phyloP scores from a whole-genome alignment of 2,113 vertebrate genomes.

The Campylomormyrus numenius region DNA sequence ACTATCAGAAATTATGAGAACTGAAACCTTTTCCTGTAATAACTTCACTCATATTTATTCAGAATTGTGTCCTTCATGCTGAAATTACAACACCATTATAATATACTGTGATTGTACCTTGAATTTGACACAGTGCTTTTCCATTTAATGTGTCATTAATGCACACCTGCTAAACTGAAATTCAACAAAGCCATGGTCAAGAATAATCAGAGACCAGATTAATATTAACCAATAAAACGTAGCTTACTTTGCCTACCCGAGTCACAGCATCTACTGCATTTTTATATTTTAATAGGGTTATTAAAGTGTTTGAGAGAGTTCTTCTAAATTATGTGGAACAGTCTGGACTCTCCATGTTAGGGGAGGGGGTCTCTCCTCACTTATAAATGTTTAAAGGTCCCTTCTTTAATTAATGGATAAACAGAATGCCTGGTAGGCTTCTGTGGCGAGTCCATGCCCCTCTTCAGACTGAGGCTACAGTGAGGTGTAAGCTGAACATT shows the following conservation, averaged over 20 bases:
- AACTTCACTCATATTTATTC: not conserved
- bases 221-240: not conserved
- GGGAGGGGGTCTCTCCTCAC: not conserved
- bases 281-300: not conserved
- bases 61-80: not conserved
- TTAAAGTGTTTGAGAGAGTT: not conserved
- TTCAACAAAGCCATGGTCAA: not conserved
- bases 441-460: conserved; percentile 17
- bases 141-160: not conserved
- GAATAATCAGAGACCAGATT: not conserved
- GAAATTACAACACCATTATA: not conserved
- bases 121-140: not conserved
- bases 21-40: not conserved
- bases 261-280: not conserved
- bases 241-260: not conserved
- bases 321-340: not conserved
- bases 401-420: conserved; percentile 46
- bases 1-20: not conserved
- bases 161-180: not conserved
- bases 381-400: conserved; percentile 63
- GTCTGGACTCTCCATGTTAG: not conserved
- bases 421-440: conserved; percentile 35
- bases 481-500: conserved; percentile 34
- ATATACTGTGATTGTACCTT: not conserved
- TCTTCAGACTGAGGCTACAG: conserved; percentile 45